Evolutionary conservation across 2,113 vertebrate genomes (phyloP), one percentile per base, ranked within the genome.

Genomic region (Macquaria ambigua): DNA sequence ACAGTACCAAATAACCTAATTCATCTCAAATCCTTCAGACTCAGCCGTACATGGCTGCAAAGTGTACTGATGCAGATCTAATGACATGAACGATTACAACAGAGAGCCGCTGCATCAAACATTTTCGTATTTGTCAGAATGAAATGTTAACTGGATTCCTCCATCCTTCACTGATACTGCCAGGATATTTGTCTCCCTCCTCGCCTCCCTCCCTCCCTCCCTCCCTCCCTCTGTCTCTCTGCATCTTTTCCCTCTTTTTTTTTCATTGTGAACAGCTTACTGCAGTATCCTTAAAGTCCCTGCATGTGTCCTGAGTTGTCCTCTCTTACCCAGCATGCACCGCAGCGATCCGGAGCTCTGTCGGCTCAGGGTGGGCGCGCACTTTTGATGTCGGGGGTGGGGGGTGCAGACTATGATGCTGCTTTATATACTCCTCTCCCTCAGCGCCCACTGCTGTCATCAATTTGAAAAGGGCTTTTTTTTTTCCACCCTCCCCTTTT

Each of bases 261-360:
- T 63, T 10, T 55, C 68, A 64, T 62, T 71, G 66, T 82, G 80
- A 89, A 90, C 77, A 80, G 91, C 89, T 91, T 91, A 90, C 90
- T 89, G 92, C 92, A 95, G 90, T 93, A 90, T 93, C 92, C 93
- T 93, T 89, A 94, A 90, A 93, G 89, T 91, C 90, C 87, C 90
- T 79, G 75, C 70, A 20, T 77, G 89, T 95, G 92, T 94, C 94
- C 94, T 93, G 88, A 92, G 84, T 86, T 93, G 92, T 93, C 91
- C 93, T 92, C 81, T 77, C 81, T 77, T 90, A 91, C 90, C 92
- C 94, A 90, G 88, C 77, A 85, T 89, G 89, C 93, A 77, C 81
- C 28, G 82, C 78, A 73, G 82, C 66, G 64, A 90, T 87, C 84
- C 82, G 82, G 82, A 64, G 83, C 91, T 85, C 69, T 90, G 89